These are phyloP conservation scores for Colinus virginianus DNA, from an alignment of 2,113 vertebrate species.

Conservation along the genomic window DNA sequence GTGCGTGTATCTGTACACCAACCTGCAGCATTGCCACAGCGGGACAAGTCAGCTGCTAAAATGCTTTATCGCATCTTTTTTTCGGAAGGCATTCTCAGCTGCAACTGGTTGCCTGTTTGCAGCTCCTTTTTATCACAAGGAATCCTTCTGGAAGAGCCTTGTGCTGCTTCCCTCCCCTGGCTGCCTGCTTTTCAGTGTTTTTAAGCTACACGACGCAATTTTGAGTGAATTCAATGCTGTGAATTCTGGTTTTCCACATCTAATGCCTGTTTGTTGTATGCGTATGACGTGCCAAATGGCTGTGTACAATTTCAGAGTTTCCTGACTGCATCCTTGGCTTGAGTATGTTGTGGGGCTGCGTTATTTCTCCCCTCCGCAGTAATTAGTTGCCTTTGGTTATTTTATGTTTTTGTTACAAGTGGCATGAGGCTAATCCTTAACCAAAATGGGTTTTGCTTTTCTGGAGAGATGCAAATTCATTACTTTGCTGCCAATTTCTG, in stretches of 20 bases:
- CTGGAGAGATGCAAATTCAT: neutral
- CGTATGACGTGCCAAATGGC: neutral
- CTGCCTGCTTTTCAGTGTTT: neutral
- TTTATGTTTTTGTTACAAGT: neutral
- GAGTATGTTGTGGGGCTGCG: neutral
- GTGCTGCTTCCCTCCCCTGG: accelerated
- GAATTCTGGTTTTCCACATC: neutral
- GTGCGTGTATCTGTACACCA: accelerated
- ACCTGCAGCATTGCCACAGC: neutral
- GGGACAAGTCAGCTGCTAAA: neutral
- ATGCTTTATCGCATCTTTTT: neutral
- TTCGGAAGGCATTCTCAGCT: neutral
- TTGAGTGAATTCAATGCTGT: neutral
- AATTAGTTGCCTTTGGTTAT: neutral
- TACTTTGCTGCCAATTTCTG: neutral
- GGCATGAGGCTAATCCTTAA: neutral
- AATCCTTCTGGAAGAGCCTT: neutral
- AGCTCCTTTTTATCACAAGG: neutral
- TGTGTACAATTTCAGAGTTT: neutral
- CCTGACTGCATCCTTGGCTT: neutral
- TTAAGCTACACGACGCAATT: accelerated
- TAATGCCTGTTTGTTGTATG: neutral
- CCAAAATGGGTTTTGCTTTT: conserved; percentile 9
- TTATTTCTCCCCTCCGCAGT: neutral
- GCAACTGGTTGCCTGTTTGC: accelerated